phyloP scores from a whole-genome alignment of 2,888 invertebrate species.

The Leptothorax acervorum region DNA sequence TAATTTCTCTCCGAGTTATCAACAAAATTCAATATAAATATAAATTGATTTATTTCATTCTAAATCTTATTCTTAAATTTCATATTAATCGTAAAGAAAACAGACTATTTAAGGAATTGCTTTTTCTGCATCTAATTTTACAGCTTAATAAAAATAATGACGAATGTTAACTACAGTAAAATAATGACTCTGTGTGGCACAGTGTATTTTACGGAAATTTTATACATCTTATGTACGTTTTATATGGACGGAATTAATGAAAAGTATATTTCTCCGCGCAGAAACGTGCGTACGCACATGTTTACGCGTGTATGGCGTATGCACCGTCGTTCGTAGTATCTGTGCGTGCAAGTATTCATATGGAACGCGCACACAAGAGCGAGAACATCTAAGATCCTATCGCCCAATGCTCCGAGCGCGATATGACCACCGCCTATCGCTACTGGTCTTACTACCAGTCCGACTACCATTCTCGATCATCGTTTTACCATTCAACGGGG shows the following conservation, averaged over 20 bases:
- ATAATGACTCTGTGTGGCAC: neutral
- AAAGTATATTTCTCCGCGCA: neutral
- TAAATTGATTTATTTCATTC: neutral
- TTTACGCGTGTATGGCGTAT: constrained; percentile 18
- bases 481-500: constrained; percentile 71
- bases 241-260: neutral
- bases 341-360: constrained; percentile 50
- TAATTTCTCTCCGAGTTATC: neutral
- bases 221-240: neutral
- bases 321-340: neutral
- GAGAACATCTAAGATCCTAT: constrained; percentile 79
- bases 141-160: neutral
- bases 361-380: constrained; percentile 58
- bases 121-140: neutral
- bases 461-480: constrained; percentile 66
- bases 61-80: neutral
- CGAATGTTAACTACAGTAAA: neutral
- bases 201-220: neutral
- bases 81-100: neutral
- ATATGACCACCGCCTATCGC: constrained; percentile 83
- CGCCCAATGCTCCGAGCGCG: constrained; percentile 78
- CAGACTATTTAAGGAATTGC: neutral
- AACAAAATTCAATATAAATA: neutral
- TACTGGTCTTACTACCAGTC: constrained; percentile 78
- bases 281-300: neutral